A percentile compares a stretch with the other conserved stretches of the same genome.
Evolutionary conservation across 2,113 vertebrate species (phyloP).

Genomic region (Grammomys dolichurus): DNA sequence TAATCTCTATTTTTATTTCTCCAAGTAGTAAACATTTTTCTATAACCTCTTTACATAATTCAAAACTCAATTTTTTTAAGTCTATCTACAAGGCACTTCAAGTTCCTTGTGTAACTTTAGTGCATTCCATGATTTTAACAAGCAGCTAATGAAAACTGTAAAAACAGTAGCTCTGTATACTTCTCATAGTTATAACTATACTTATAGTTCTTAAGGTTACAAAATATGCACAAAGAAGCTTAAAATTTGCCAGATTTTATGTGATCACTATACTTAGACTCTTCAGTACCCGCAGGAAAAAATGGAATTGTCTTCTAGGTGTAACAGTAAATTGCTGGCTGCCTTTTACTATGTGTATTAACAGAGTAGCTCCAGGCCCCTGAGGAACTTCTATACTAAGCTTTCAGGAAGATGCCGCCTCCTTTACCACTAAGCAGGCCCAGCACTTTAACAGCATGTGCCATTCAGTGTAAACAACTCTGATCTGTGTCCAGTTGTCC

Average conservation of each 20-base stretch:
- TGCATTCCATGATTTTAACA: slow-evolving; percentile 34
- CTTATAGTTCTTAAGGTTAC: slow-evolving; percentile 37
- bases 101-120: slow-evolving; percentile 1
- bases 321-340: neutral
- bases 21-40: slow-evolving; percentile 60
- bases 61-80: slow-evolving; percentile 31
- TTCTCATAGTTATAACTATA: too few relatives aligned
- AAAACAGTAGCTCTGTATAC: neutral
- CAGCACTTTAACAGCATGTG: neutral
- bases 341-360: neutral
- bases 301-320: neutral
- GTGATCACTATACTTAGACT: neutral
- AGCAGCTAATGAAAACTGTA: slow-evolving; percentile 8
- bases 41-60: slow-evolving; percentile 56
- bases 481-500: neutral
- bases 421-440: neutral
- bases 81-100: neutral
- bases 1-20: slow-evolving; percentile 65
- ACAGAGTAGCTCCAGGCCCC: neutral
- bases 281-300: neutral
- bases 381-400: neutral
- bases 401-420: neutral
- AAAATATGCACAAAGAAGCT: neutral
- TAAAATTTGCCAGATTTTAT: neutral
- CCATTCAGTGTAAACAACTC: neutral